Percentiles rank a stretch among this genome's conserved stretches.
These are phyloP conservation scores for Brachionus calyciflorus DNA, from an alignment of 1,140 invertebrate genomes.

Conservation along the genomic window DNA sequence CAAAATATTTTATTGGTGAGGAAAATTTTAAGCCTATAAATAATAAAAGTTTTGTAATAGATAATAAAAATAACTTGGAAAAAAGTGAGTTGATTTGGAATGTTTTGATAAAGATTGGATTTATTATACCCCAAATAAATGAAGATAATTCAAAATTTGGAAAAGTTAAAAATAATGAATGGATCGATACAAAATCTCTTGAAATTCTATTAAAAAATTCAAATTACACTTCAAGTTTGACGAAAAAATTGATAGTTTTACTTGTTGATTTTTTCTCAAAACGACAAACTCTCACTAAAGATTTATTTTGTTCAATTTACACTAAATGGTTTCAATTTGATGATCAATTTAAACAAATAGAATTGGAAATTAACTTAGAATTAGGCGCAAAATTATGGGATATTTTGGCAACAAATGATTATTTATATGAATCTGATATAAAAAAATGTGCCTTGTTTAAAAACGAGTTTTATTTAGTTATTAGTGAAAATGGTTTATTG, in stretches of 20 bases:
- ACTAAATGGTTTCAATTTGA: neutral
- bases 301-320: neutral
- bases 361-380: neutral
- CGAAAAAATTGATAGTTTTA: no score
- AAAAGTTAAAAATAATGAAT: neutral
- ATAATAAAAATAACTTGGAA: neutral
- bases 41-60: neutral
- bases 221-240: no score
- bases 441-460: slow-evolving; percentile 7
- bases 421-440: neutral
- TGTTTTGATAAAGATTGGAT: neutral
- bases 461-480: neutral
- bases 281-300: neutral
- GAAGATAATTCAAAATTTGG: neutral
- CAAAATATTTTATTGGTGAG: neutral
- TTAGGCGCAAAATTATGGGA: neutral
- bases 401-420: neutral
- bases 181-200: neutral
- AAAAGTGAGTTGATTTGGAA: neutral
- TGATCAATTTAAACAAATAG: neutral
- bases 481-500: neutral
- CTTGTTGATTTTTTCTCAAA: neutral
- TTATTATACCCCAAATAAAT: neutral
- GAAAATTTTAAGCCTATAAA: neutral
- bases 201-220: no score